These are phyloP conservation scores for Ceuthmochares aereus DNA, from an alignment of 2,113 vertebrate genomes.

Conservation along the genomic window DNA sequence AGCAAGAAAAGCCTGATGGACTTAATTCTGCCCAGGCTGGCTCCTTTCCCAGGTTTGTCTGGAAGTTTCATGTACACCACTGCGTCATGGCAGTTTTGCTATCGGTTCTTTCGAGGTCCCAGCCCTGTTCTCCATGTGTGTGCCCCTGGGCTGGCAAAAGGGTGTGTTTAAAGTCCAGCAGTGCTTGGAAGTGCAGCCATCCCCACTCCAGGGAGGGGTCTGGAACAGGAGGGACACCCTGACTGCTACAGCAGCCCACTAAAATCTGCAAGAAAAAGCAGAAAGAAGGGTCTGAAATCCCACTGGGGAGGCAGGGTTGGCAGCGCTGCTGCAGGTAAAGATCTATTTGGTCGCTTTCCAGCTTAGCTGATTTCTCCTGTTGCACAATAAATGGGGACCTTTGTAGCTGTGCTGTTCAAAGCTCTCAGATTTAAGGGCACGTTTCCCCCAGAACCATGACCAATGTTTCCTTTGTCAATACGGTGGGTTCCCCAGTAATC, in stretches of 20 bases:
- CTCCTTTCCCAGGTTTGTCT: neutral
- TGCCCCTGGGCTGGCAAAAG: neutral
- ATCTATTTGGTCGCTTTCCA: neutral
- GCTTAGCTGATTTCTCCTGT: neutral
- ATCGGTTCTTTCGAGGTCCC: neutral
- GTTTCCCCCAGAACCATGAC: neutral
- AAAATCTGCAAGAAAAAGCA: neutral
- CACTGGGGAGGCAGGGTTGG: neutral
- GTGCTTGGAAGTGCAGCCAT: neutral
- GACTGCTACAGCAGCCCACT: neutral
- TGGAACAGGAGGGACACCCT: neutral
- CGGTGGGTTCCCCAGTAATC: fast-evolving
- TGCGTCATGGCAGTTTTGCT: neutral
- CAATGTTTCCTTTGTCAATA: neutral
- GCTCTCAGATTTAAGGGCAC: neutral
- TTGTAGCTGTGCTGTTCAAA: neutral
- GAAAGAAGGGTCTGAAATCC: neutral
- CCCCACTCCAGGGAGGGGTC: neutral
- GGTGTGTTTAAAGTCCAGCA: neutral
- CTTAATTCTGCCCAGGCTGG: neutral
- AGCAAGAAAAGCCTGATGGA: neutral
- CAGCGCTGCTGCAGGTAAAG: neutral
- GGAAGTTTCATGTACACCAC: neutral
- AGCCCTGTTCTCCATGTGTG: neutral
- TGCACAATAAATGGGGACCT: neutral